phyloP scores from a whole-genome alignment of 1,140 invertebrate genomes.

The Drosophila cardini region DNA sequence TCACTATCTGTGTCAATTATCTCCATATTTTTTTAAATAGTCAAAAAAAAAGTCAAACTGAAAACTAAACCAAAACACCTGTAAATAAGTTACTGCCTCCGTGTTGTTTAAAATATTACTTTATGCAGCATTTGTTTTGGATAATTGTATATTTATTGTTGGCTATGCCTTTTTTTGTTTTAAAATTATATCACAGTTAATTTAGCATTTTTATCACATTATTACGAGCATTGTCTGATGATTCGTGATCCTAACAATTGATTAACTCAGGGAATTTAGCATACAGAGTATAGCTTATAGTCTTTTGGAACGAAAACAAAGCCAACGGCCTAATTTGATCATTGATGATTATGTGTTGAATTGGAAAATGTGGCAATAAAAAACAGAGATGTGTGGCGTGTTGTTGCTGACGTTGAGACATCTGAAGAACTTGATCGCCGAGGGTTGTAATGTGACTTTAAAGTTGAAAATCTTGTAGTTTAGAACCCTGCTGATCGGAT shows the following conservation, averaged over 20 bases:
- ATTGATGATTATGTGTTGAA: slow-evolving; percentile 11
- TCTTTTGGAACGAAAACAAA: slow-evolving; percentile 2
- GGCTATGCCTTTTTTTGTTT: slow-evolving; percentile 8
- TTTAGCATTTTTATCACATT: slow-evolving; percentile 20
- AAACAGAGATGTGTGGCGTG: slow-evolving; percentile 23
- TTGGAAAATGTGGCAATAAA: slow-evolving; percentile 13
- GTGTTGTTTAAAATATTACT: background rate
- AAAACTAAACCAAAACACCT: too few relatives aligned
- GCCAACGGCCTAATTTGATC: slow-evolving; percentile 4
- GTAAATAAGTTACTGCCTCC: too few relatives aligned
- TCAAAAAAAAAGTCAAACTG: too few relatives aligned
- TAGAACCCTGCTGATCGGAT: slow-evolving; percentile 40
- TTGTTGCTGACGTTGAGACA: slow-evolving; percentile 41
- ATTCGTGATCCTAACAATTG: background rate
- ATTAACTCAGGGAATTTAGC: background rate
- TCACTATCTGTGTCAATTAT: background rate
- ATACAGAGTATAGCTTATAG: slow-evolving; percentile 1
- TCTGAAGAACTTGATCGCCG: slow-evolving; percentile 50
- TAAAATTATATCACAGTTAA: slow-evolving; percentile 21
- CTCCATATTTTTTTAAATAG: too few relatives aligned
- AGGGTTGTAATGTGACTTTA: slow-evolving; percentile 49
- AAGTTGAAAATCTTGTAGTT: slow-evolving; percentile 60
- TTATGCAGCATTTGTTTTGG: background rate
- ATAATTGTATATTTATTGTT: slow-evolving; percentile 1
- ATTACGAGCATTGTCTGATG: slow-evolving; percentile 5